Conservation (phyloP, 1,140 invertebrate species). For the Aphaenogaster floridana region DNA sequence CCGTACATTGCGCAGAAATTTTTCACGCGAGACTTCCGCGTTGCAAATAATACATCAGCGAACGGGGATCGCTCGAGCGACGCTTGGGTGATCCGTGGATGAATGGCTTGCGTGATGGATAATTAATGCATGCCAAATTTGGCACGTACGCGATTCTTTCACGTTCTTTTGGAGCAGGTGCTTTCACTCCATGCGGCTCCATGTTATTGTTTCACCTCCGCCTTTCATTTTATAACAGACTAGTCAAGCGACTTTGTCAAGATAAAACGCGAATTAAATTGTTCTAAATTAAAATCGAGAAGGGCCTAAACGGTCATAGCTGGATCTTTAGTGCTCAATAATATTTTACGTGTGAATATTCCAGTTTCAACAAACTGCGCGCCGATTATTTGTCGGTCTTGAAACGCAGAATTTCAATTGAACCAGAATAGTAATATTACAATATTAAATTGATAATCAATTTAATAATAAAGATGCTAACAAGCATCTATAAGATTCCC, state of each 20-base stretch:
- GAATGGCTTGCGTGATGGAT: constrained; percentile 28
- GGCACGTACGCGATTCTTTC: constrained; percentile 25
- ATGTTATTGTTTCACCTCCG: constrained; percentile 26
- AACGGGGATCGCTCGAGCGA: not conserved
- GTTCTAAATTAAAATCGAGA: not conserved
- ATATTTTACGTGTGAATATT: too few relatives aligned
- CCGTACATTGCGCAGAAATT: not conserved
- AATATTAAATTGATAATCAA: too few relatives aligned
- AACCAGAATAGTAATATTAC: too few relatives aligned
- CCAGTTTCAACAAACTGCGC: too few relatives aligned
- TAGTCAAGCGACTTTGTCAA: not conserved
- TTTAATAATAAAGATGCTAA: too few relatives aligned
- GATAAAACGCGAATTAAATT: not conserved
- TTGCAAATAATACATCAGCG: constrained; percentile 17
- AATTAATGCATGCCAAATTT: constrained; percentile 52
- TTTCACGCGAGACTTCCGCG: not conserved
- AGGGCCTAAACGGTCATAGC: too few relatives aligned
- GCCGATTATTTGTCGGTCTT: too few relatives aligned
- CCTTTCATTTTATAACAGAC: not conserved
- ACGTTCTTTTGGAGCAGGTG: constrained; percentile 4
- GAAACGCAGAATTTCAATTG: too few relatives aligned
- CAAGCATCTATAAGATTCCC: too few relatives aligned
- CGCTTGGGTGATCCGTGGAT: not conserved
- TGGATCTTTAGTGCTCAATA: too few relatives aligned
- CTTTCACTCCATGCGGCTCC: constrained; percentile 42